Evolutionary conservation across 2,888 invertebrate genomes (phyloP).

Genomic region (Sepioteuthis lessoniana): DNA sequence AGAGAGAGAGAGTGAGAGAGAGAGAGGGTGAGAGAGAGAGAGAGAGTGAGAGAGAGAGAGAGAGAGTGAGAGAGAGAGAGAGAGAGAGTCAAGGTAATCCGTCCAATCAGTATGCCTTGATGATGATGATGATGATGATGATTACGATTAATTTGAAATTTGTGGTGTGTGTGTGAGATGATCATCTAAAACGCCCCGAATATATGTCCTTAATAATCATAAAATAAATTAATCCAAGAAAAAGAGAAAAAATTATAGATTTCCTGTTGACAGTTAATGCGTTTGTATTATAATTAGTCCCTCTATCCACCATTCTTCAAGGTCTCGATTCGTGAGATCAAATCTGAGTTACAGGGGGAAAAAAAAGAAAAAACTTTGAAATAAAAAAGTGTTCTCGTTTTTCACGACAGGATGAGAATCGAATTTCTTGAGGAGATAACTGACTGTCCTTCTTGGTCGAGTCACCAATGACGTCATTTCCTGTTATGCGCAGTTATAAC

Average conservation of each 20-base stretch:
- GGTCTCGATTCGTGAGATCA: neutral
- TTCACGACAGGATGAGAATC: neutral
- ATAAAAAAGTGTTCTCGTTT: neutral
- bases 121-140: no score
- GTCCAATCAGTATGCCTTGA: no score
- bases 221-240: neutral
- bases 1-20: no score
- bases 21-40: no score
- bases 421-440: neutral
- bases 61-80: no score
- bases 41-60: no score
- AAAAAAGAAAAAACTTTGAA: neutral
- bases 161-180: no score
- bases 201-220: neutral
- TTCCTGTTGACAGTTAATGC: neutral
- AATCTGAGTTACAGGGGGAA: neutral
- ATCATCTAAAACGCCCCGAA: no score
- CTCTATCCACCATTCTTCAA: neutral
- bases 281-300: no score
- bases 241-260: neutral
- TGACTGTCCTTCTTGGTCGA: neutral
- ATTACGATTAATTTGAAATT: no score
- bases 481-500: neutral
- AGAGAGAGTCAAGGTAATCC: no score
- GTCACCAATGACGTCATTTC: slow-evolving; percentile 20